Conservation (phyloP, 2,113 vertebrate species). For the Xenopus borealis region DNA sequence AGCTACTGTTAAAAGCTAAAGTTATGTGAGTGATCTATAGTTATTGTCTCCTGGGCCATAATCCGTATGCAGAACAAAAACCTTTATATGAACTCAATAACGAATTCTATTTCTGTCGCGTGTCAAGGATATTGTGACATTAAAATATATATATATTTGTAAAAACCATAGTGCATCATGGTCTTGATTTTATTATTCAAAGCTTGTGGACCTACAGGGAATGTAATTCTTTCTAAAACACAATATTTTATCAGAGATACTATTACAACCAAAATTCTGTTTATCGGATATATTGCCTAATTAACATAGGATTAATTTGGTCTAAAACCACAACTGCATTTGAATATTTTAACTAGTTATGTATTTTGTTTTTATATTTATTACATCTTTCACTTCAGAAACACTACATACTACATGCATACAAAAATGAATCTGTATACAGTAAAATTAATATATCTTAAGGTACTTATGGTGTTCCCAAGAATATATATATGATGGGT, state of each 20-base stretch:
- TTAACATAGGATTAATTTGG: conserved; percentile 50
- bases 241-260: conserved; percentile 49
- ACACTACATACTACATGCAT: background rate
- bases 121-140: conserved; percentile 47
- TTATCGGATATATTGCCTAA: conserved; percentile 49
- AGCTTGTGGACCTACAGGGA: conserved; percentile 43
- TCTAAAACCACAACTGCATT: conserved; percentile 45
- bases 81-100: conserved; percentile 42
- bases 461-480: too few species aligned
- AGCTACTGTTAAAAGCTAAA: conserved; percentile 11
- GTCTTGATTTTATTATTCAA: conserved; percentile 54
- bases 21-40: background rate
- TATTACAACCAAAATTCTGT: conserved; percentile 56
- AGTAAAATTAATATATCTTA: background rate
- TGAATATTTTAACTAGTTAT: conserved; percentile 47
- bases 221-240: conserved; percentile 50
- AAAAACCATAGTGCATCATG: conserved; percentile 48
- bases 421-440: background rate
- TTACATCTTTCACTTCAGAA: background rate
- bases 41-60: conserved; percentile 34
- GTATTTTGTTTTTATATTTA: background rate
- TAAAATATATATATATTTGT: conserved; percentile 49
- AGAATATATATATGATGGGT: too few species aligned
- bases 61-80: conserved; percentile 41
- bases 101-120: conserved; percentile 37